Conservation (phyloP, 2,888 invertebrate genomes). For the Calliscelio sp. region DNA sequence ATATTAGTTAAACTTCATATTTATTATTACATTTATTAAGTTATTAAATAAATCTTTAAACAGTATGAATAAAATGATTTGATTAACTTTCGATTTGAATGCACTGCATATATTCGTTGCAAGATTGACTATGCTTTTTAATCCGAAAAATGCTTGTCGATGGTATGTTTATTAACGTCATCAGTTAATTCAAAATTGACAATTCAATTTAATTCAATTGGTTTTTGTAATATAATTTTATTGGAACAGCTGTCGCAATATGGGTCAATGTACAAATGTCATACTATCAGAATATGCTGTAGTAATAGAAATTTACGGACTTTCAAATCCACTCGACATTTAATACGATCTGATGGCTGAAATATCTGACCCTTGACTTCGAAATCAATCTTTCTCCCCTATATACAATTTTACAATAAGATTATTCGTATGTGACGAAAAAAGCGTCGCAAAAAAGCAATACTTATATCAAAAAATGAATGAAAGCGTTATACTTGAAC, state of each 20-base stretch:
- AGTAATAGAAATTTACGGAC: slow-evolving; percentile 11
- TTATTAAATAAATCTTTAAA: too few species aligned
- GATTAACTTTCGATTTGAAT: too few species aligned
- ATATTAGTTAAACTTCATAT: too few species aligned
- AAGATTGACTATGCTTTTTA: too few species aligned
- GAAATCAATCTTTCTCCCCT: slow-evolving; percentile 1
- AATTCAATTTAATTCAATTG: not conserved
- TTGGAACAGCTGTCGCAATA: not conserved
- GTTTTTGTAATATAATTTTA: not conserved
- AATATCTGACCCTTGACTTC: slow-evolving; percentile 7
- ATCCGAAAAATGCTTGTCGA: too few species aligned
- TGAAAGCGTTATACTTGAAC: not conserved
- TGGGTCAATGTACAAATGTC: not conserved
- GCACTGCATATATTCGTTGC: too few species aligned
- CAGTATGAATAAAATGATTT: too few species aligned
- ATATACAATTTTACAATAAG: not conserved
- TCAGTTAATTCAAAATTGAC: too few species aligned
- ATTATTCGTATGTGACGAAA: not conserved
- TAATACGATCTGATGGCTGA: slow-evolving; percentile 10
- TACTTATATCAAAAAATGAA: not conserved
- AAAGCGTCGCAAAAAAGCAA: not conserved
- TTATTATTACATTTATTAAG: too few species aligned
- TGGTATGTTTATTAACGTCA: too few species aligned
- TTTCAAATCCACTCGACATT: not conserved
- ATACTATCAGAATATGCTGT: not conserved